phyloP scores from a whole-genome alignment of 2,113 vertebrate species.

The Megaceryle torquata region DNA sequence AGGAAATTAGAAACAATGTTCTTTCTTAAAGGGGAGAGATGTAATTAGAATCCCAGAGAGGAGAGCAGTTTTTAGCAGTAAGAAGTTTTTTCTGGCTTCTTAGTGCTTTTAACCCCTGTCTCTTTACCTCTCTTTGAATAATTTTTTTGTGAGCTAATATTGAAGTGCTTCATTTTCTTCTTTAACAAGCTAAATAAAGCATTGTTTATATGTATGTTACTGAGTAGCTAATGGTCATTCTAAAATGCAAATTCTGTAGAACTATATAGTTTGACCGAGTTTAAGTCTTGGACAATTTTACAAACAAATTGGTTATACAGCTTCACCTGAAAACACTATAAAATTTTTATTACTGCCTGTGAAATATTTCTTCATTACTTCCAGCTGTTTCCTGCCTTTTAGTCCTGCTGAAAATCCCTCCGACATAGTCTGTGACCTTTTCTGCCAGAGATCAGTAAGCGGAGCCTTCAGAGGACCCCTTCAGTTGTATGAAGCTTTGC shows the following conservation, averaged over 20 bases:
- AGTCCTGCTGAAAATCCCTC: conserved; percentile 58
- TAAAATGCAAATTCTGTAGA: neutral
- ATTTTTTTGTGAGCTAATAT: neutral
- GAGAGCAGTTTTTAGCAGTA: neutral
- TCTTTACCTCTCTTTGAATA: neutral
- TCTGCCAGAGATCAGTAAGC: conserved; percentile 38
- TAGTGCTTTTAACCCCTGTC: neutral
- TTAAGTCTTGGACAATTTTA: neutral
- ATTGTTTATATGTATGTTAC: neutral
- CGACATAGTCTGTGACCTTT: conserved; percentile 73
- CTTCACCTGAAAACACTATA: neutral
- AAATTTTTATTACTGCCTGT: conserved; percentile 27
- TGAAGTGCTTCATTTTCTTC: neutral
- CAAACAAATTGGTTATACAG: neutral
- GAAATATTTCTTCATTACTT: conserved; percentile 21
- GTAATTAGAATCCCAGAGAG: neutral
- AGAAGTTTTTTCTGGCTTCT: neutral
- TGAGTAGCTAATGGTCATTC: neutral
- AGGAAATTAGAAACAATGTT: neutral
- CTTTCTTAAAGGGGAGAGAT: neutral
- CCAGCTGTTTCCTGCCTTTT: conserved; percentile 38
- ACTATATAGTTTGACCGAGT: neutral
- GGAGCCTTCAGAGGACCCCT: conserved; percentile 51
- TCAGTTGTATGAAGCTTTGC: conserved; percentile 42
- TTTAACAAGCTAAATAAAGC: neutral